Conservation (phyloP, 2,888 invertebrate genomes). For the Arge pagana region DNA sequence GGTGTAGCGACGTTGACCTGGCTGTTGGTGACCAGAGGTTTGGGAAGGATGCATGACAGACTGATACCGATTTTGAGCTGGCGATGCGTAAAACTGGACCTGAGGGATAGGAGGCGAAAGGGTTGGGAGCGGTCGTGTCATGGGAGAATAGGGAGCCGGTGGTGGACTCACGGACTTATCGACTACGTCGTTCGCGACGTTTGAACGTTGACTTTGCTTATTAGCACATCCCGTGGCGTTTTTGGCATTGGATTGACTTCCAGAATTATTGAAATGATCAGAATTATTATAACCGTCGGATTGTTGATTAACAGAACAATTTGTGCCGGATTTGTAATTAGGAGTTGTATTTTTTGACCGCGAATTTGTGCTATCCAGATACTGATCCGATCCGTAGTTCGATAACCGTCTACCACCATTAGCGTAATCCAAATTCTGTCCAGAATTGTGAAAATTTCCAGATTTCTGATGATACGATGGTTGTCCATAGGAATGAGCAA, state of each 20-base stretch:
- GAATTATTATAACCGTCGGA: not conserved
- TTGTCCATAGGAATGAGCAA: too few species aligned
- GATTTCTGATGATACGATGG: not conserved
- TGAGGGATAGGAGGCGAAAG: slow-evolving; percentile 50
- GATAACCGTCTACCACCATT: not conserved
- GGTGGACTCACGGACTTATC: slow-evolving; percentile 45
- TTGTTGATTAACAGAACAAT: too few species aligned
- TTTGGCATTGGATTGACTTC: not conserved
- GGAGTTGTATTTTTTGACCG: not conserved
- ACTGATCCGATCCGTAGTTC: slow-evolving; percentile 1
- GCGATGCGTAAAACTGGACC: slow-evolving; percentile 51
- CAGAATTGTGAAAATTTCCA: not conserved
- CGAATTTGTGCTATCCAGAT: slow-evolving; percentile 1
- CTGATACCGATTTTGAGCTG: slow-evolving; percentile 43
- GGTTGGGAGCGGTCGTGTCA: slow-evolving; percentile 49
- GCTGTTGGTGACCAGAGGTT: slow-evolving; percentile 29
- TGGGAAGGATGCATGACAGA: slow-evolving; percentile 35
- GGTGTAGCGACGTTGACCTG: slow-evolving; percentile 31
- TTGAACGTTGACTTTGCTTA: not conserved
- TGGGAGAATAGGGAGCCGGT: slow-evolving; percentile 47
- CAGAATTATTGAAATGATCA: too few species aligned
- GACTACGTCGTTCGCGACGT: not conserved
- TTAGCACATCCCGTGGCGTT: not conserved
- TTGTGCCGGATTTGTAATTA: too few species aligned
- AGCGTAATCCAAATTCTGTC: not conserved